phyloP scores from a whole-genome alignment of 2,797 vertebrate genomes.

The Catharus ustulatus region DNA sequence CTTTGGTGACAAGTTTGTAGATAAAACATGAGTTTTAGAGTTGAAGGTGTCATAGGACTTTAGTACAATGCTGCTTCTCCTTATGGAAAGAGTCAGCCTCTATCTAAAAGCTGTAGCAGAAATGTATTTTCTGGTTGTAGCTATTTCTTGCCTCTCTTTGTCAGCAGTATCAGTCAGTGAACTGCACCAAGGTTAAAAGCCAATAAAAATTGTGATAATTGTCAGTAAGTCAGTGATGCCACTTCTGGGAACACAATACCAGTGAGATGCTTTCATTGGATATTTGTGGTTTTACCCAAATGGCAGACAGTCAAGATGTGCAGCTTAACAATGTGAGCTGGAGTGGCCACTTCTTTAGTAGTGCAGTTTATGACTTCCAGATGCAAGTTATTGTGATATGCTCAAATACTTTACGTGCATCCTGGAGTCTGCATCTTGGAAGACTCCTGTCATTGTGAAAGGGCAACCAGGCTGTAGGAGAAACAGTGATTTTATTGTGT shows the following conservation, averaged over 20 bases:
- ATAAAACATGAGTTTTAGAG: constrained; percentile 17
- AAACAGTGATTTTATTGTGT: background rate
- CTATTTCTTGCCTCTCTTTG: background rate
- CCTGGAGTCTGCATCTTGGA: background rate
- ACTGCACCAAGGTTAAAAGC: background rate
- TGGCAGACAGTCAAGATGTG: background rate
- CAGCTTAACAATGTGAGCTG: background rate
- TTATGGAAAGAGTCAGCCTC: background rate
- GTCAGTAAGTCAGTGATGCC: background rate
- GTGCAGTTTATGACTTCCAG: background rate
- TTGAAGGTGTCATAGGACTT: background rate
- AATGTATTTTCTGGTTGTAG: background rate
- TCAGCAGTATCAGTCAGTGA: background rate
- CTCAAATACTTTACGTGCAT: background rate
- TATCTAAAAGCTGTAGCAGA: background rate
- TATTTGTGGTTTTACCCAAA: background rate
- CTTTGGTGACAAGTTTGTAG: constrained; percentile 23
- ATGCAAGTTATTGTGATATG: background rate
- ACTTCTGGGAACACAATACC: background rate
- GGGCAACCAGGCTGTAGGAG: background rate
- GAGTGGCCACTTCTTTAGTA: background rate
- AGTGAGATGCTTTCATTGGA: background rate
- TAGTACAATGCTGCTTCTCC: background rate
- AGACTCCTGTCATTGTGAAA: background rate
- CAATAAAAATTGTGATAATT: background rate